Base-by-base conservation (phyloP, 2,888 invertebrate genomes). In the Melinaea marsaeus region DNA sequence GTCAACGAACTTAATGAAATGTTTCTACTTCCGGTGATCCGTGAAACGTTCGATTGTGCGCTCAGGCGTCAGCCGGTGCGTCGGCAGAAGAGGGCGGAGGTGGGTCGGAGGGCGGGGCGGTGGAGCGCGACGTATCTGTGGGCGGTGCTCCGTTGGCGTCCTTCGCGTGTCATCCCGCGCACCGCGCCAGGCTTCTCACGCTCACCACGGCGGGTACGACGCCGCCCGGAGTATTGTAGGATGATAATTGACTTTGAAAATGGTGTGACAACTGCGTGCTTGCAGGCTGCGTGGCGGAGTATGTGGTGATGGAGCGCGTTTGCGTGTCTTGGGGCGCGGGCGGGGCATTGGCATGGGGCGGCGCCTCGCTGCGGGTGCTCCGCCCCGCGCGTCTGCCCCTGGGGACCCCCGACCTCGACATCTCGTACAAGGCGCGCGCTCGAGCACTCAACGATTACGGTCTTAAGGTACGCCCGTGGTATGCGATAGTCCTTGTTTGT, bases 141-240 rank as follows among this genome's bases (percentile, higher is more conserved):
- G 22, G 80, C 82, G 64, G 61, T n/a, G 60, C 65, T 11, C 73
- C 61, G 65, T 76, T 97, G 13, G 93, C 94, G 9, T 95, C 96
- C 66, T 95, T 97, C 83, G 94, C 95, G 46, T 98, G 98, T 97
- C 98, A 98, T 86, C 95, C 95, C 2, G 91, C 91, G 4, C 94
- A 96, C 76, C 95, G 95, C 81, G 96, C 96, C 76, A 87, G 96
- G 45, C 88, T 97, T 70, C 86, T 97, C 60, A 93, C 94, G 0
- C 93, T 95, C 57, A 88, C 92, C n/a, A 77, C 90, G 1, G 87
- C 90, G 57, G 93, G 93, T 92, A 73, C 63, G 6, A 2, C 3
- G 3, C 13, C 13, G 22, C 32, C 3, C 32, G 11, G 9, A 13
- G 13, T 13, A 48, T 6, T 2, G 7, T 13, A 22, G 6, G 2